Evolutionary conservation across 2,113 vertebrate genomes (phyloP).

Genomic region (Ceyx melanurus): DNA sequence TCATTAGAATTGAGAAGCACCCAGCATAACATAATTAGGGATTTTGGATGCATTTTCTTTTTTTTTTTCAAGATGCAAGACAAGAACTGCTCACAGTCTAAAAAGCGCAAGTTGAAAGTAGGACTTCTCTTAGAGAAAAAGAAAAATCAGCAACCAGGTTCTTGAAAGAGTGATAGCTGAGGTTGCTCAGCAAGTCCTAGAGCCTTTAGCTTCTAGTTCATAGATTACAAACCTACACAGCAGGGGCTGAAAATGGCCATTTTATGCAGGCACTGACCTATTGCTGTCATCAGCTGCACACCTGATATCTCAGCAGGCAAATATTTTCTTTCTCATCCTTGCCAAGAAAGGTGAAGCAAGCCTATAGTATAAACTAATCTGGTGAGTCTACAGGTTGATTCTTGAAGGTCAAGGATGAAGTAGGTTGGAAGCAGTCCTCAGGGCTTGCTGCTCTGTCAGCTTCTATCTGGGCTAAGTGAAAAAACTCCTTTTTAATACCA

Average conservation of each 20-base stretch:
- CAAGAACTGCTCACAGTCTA: background rate
- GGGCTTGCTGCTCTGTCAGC: background rate
- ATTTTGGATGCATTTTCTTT: background rate
- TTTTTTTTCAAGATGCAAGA: background rate
- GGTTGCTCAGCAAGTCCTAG: background rate
- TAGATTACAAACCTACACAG: background rate
- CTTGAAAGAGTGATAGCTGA: background rate
- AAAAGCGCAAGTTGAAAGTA: background rate
- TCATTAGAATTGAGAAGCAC: background rate
- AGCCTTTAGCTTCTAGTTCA: background rate
- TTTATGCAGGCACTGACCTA: background rate
- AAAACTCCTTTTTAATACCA: background rate
- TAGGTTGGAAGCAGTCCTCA: constrained; percentile 32
- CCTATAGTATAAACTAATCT: background rate
- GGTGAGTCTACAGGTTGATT: background rate
- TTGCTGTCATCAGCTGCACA: background rate
- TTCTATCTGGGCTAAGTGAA: background rate
- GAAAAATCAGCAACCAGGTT: background rate
- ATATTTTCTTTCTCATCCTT: background rate
- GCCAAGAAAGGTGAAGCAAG: background rate
- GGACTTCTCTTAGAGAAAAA: background rate
- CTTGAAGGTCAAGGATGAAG: constrained; percentile 17
- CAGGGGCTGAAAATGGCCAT: background rate
- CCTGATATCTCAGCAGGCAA: background rate
- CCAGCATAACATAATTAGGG: background rate